Conservation (phyloP, 2,888 invertebrate genomes). For the Troides aeacus region DNA sequence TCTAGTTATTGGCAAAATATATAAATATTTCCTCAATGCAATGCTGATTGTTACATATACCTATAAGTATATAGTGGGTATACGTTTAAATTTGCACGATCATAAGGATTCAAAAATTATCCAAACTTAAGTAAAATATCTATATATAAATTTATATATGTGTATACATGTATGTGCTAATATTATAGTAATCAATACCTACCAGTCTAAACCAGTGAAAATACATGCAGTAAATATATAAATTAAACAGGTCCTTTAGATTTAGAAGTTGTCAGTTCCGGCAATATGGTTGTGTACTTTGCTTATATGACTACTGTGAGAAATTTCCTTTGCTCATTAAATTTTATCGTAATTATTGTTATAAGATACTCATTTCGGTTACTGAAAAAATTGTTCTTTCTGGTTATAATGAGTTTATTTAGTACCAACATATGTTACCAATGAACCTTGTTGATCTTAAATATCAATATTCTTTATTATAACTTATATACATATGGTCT, state of each 20-base stretch:
- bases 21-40: slow-evolving; percentile 66
- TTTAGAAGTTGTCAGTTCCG: too few relatives aligned
- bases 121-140: not conserved
- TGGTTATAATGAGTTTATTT: too few relatives aligned
- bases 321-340: too few relatives aligned
- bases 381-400: too few relatives aligned
- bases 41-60: slow-evolving; percentile 59
- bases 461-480: too few relatives aligned
- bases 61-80: not conserved
- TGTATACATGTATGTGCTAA: not conserved
- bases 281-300: too few relatives aligned
- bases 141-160: not conserved
- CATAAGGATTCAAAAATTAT: not conserved
- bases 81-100: not conserved
- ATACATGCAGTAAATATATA: not conserved
- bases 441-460: too few relatives aligned
- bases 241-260: not conserved
- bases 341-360: too few relatives aligned
- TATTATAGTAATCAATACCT: not conserved
- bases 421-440: too few relatives aligned
- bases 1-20: slow-evolving; percentile 64
- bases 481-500: too few relatives aligned
- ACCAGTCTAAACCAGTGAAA: not conserved
- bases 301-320: too few relatives aligned
- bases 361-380: too few relatives aligned